Conservation (phyloP, 2,797 vertebrate genomes). For the Acipenser ruthenus region DNA sequence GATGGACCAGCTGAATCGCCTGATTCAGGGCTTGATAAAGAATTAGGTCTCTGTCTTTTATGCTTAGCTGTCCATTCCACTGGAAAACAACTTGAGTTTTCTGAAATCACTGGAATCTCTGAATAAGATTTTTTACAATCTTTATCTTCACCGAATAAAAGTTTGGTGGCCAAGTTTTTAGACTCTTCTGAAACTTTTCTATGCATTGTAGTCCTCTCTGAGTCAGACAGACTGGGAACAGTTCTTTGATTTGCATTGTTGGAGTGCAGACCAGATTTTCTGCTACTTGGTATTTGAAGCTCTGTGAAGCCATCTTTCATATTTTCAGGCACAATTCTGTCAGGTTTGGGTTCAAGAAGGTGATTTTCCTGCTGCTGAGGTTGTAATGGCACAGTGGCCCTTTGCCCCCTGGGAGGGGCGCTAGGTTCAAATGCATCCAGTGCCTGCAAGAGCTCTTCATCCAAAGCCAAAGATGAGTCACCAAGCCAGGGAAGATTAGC, state of each 20-base stretch:
- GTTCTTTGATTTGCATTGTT: slow-evolving; percentile 10
- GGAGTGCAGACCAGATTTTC: neutral
- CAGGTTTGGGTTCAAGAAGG: neutral
- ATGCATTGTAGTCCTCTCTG: slow-evolving; percentile 3
- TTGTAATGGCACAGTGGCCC: slow-evolving; percentile 2
- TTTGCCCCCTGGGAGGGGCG: slow-evolving; percentile 17
- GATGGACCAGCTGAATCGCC: slow-evolving; percentile 12
- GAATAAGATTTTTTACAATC: slow-evolving; percentile 2
- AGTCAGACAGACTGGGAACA: slow-evolving; percentile 16
- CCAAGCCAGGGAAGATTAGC: slow-evolving; percentile 24
- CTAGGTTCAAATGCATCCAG: slow-evolving; percentile 32
- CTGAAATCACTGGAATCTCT: neutral
- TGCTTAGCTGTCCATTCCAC: slow-evolving; percentile 11
- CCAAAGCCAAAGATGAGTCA: slow-evolving; percentile 44
- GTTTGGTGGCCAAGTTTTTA: slow-evolving; percentile 52
- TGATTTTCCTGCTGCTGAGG: slow-evolving; percentile 6
- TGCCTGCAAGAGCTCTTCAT: slow-evolving; percentile 45
- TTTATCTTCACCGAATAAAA: slow-evolving; percentile 55
- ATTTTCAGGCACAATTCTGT: slow-evolving; percentile 6
- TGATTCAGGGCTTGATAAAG: slow-evolving; percentile 23
- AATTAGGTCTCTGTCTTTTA: slow-evolving; percentile 25
- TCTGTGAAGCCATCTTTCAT: slow-evolving; percentile 10
- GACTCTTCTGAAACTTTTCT: slow-evolving; percentile 31
- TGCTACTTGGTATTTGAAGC: slow-evolving; percentile 15
- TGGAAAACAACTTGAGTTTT: neutral